Base-by-base conservation (phyloP, 2,888 invertebrate genomes). In the Taphrorychus bicolor region DNA sequence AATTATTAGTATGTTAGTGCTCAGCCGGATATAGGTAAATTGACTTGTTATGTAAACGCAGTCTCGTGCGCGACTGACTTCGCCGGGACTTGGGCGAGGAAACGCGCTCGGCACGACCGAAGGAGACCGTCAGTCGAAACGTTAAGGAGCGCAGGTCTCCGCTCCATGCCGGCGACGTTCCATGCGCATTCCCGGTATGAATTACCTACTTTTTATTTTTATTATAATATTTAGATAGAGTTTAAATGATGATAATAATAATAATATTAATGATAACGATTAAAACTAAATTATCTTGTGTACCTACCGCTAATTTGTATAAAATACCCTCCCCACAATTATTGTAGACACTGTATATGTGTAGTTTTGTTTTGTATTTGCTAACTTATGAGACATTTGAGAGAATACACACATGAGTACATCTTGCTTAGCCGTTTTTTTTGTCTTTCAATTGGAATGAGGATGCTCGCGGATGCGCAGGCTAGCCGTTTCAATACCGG, bases 331-430 rank as follows among this genome's bases (percentile, higher is more conserved):
- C 57, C 32, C 32, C 54, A 16, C 80, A 80, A 79, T 76, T 78
- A 80, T 77, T 79, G 79, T 80, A 81, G 80, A 80, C 80, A 80
- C 80, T 81, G 82, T 82, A 82, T 81, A 82, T 82, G 81, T 82
- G 82, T 82, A 82, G 81, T 82, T 82, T 81, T 81, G 79, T 82
- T 77, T 82, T 82, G 81, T 82, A 81, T 81, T 80, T 80, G 80
- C 81, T 78, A 78, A 78, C 78, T 79, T 79, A 79, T 76, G 75
- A 76, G 75, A 65, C 76, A 68, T 68, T 67, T 77, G 73, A 69
- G 67, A 75, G 75, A 80, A 81, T 81, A 82, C 81, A n/a, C n/a
- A 81, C 80, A 76, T 78, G 76, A 76, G 77, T 77, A 76, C n/a
- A 24, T 5, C 53, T 53, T 23, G 32, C 7, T 2, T 32, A 32